phyloP scores from a whole-genome alignment of 1,140 invertebrate genomes.

The Aphis craccivora region DNA sequence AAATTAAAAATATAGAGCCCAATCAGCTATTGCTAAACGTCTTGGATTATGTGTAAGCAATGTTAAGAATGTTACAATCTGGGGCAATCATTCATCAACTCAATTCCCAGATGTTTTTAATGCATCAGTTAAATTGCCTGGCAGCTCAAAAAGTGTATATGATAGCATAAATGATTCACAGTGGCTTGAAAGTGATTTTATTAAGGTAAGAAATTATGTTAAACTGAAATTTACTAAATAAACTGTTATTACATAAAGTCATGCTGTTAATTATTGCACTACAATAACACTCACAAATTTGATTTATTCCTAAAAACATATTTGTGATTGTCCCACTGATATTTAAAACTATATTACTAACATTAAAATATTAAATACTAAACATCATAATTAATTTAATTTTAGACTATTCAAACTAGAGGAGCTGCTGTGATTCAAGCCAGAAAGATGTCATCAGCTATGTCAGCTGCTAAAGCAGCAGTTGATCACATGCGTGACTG shows the following conservation, averaged over 20 bases:
- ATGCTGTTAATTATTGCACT: not conserved
- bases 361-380: not conserved
- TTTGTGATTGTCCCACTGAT: no score
- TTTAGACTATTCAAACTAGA: constrained; percentile 90
- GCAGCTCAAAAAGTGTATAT: constrained; percentile 67
- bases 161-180: constrained; percentile 82
- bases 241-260: not conserved
- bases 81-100: constrained; percentile 99
- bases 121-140: constrained; percentile 73
- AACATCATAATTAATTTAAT: not conserved
- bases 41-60: constrained; percentile 60
- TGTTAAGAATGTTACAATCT: constrained; percentile 90
- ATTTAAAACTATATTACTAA: not conserved
- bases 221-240: not conserved
- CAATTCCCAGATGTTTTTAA: constrained; percentile 97
- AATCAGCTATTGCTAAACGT: constrained; percentile 60
- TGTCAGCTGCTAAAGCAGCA: constrained; percentile 98
- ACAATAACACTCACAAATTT: not conserved
- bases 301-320: no score
- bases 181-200: constrained; percentile 84
- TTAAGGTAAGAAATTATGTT: constrained; percentile 67
- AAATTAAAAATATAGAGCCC: constrained; percentile 59
- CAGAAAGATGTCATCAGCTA: constrained; percentile 97
- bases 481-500: constrained; percentile 97
- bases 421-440: constrained; percentile 97